Base-by-base conservation (phyloP, 35 echinoderm and acorn worm genomes). In the Hemicentrotus pulcherrimus region DNA sequence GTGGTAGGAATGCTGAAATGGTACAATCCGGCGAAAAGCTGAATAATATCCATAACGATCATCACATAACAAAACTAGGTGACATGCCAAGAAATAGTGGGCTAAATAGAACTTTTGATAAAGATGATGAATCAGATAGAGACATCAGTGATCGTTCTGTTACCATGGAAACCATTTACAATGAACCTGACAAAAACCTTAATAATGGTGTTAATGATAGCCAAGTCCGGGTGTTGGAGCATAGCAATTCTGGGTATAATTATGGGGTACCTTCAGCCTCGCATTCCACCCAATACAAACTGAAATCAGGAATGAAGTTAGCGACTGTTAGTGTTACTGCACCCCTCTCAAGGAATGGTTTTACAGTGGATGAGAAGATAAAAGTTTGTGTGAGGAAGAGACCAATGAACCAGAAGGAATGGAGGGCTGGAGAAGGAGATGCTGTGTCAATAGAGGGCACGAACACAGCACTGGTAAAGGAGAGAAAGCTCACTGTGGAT, bases 341-440 rank as follows among this genome's bases (percentile, higher is more conserved):
- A 22, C 45, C 31, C 59, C 32, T 24, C 3, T 35, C 9, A 35
- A 35, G 46, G 33, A 46, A 90, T 47, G 33, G 13, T 78, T 22
- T 78, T 90, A 86, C 48, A 6, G 22, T 46, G 28, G 48, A 93
- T n/a, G 94, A 94, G n/a, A 94, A 94, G 52, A 99, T 99, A 31
- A 96, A 88, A 65, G 98, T 99, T 1, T 99, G 98, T 65, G 96
- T 99, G 55, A 85, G 98, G 18, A 99, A 99, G 92, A 91, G 98
- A 94, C 98, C 97, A 10, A 48, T 99, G 60, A 96, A 91, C 94
- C 88, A 95, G 92, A 97, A 96, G 88, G 98, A 99, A 78, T 46
- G 85, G 59, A 95, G 89, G 94, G 95, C 48, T 28, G 91, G 91
- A 6, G 97, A 99, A 15, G 59, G 85, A 30, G 97, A 99, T 94